A percentile compares a stretch with the other conserved stretches of the same genome.
phyloP scores from a whole-genome alignment of 2,113 vertebrate species.

The Dromiciops gliroides region DNA sequence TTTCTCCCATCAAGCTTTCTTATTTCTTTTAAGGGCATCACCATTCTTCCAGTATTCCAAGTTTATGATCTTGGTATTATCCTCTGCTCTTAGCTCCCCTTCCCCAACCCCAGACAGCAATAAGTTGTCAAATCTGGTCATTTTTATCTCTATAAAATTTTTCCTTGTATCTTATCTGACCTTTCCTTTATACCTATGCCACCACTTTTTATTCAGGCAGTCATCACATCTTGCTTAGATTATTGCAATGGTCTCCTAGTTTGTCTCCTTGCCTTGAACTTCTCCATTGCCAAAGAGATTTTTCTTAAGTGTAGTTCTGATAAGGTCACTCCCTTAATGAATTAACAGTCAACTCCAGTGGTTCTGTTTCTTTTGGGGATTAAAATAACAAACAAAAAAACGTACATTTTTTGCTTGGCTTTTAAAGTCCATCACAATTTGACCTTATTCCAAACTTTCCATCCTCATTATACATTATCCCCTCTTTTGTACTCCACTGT shows the following conservation, averaged over 20 bases:
- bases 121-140: background rate
- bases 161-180: background rate
- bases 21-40: background rate
- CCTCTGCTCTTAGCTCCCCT: background rate
- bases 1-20: background rate
- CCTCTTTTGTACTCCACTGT: background rate
- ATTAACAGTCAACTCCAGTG: background rate
- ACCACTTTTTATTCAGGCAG: background rate
- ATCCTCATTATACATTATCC: background rate
- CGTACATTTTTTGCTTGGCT: background rate
- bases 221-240: background rate
- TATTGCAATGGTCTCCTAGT: background rate
- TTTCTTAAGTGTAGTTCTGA: background rate
- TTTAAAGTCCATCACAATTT: background rate
- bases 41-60: background rate
- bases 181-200: background rate
- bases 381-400: background rate
- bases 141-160: background rate
- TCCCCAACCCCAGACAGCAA: background rate
- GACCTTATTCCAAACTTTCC: background rate
- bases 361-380: background rate
- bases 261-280: background rate
- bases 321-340: background rate
- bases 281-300: background rate
- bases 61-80: background rate